A percentile compares a stretch with the other conserved stretches of the same genome.
Evolutionary conservation across 2,888 invertebrate species (phyloP).

Genomic region (Hyles lineata): DNA sequence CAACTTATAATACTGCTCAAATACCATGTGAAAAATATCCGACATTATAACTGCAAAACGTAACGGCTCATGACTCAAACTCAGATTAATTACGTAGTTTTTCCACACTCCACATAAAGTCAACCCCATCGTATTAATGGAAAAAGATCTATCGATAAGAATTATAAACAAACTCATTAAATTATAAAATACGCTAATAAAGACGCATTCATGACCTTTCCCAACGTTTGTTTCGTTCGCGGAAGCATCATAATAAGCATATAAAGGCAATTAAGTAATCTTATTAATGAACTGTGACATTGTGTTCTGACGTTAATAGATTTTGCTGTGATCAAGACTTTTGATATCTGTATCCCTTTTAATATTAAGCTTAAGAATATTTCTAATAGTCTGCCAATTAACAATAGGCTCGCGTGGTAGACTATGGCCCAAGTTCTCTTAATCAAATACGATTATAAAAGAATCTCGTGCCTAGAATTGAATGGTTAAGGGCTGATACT

Average conservation of each 20-base stretch:
- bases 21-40: no score
- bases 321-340: conserved; percentile 28
- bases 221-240: conserved; percentile 50
- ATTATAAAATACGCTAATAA: conserved; percentile 40
- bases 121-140: neutral
- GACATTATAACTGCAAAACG: no score
- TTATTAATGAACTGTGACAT: conserved; percentile 46
- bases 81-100: neutral
- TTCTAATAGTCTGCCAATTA: neutral
- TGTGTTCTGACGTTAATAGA: conserved; percentile 38
- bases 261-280: conserved; percentile 51
- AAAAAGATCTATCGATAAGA: conserved; percentile 34
- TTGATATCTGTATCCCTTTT: neutral
- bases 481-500: no score
- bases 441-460: no score
- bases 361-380: neutral
- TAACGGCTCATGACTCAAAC: neutral
- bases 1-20: no score
- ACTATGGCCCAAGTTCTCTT: no score
- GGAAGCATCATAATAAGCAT: conserved; percentile 52
- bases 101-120: conserved; percentile 12
- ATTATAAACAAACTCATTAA: conserved; percentile 36
- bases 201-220: conserved; percentile 49
- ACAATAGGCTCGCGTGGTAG: no score
- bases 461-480: no score